Evolutionary conservation across 2,113 vertebrate species (phyloP), one percentile per base, ranked within the genome.

Genomic region (Equus przewalskii): DNA sequence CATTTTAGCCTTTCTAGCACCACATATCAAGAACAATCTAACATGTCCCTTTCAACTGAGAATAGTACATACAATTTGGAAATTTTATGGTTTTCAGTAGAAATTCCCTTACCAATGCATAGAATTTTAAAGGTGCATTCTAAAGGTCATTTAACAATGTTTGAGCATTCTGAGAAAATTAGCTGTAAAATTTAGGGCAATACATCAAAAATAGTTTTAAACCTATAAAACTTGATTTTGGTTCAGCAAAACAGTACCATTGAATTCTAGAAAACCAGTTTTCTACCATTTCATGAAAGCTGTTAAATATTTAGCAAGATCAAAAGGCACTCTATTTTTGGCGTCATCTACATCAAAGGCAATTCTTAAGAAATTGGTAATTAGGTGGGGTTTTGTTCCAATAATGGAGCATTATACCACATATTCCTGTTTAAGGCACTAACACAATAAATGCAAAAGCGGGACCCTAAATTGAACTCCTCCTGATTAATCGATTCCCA

Each of bases 1-100:
- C 54, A 62, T 86, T 85, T 96, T 89, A 95, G 41, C 19, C 96
- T 94, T 95, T 92, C 44, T 89, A 73, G n/a, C 10, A 54, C 88
- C n/a, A 78, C 14, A 46, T 76, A 56, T 88, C 33, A 94, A 90
- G n/a, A 87, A 2, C 21, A 79, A 72, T 81, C 70, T 64, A 70
- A 91, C 4, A 10, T 36, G 22, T 65, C 14, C 21, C 44, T 69
- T 85, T 88, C 44, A 94, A 90, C 10, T 93, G 26, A 65, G 62
- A 80, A 85, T 81, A 94, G 28, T 33, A 44, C 1, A 30, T 21
- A 67, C 15, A 96, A 41, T 44, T 81, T 80, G 92, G 58, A 88
- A 91, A 58, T 12, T 67, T 64, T 58, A 56, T 56, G 6, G 89
- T 80, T 96, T 94, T 60, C 6, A 36, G 22, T 46, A 88, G 58